Percentiles rank a stretch among this genome's conserved stretches.
Evolutionary conservation across 2,888 invertebrate genomes (phyloP).

Genomic region (Globia sparganii): DNA sequence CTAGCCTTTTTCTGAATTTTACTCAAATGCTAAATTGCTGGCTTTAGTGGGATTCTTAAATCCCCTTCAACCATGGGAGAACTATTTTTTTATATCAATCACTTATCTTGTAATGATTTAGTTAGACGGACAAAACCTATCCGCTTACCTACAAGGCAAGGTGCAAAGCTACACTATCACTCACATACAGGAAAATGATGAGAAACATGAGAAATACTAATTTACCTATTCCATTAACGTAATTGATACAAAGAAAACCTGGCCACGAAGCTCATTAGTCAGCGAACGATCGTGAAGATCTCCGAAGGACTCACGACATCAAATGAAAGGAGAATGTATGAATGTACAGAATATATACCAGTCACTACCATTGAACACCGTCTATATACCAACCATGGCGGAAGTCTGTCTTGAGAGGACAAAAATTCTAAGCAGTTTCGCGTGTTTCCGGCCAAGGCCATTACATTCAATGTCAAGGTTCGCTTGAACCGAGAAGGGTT

Average conservation of each 20-base stretch:
- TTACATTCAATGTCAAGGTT: constrained; percentile 49
- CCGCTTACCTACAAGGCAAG: neutral
- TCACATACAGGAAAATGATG: constrained; percentile 17
- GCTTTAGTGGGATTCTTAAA: neutral
- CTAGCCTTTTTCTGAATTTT: neutral
- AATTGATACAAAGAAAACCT: constrained; percentile 18
- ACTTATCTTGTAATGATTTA: neutral
- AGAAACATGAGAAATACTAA: constrained; percentile 19
- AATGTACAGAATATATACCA: neutral
- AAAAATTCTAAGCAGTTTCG: constrained; percentile 31
- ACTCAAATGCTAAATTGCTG: neutral
- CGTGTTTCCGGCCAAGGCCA: constrained; percentile 32
- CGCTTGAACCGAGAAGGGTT: constrained; percentile 22
- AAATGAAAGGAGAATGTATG: neutral
- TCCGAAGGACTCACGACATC: constrained; percentile 13
- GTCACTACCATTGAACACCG: neutral
- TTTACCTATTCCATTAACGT: constrained; percentile 33
- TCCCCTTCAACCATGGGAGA: neutral
- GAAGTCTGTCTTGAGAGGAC: constrained; percentile 20
- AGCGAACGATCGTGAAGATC: constrained; percentile 9
- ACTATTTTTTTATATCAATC: neutral
- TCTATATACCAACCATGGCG: neutral
- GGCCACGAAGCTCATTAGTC: constrained; percentile 32
- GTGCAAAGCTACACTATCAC: neutral
- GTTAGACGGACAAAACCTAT: neutral